These are phyloP conservation scores for Hedya salicella DNA, from an alignment of 2,888 invertebrate species.

Conservation along the genomic window DNA sequence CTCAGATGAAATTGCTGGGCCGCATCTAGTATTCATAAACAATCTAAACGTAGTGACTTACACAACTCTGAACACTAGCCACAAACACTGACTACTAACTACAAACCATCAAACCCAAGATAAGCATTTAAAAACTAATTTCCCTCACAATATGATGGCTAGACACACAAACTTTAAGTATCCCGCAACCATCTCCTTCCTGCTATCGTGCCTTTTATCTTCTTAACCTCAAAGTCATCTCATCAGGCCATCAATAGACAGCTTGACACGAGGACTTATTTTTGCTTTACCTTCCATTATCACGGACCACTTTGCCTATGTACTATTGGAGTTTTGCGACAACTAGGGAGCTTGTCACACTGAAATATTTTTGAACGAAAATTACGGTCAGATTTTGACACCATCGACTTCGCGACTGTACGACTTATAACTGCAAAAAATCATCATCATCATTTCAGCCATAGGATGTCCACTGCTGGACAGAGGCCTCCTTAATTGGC, in stretches of 20 bases:
- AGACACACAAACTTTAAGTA: background rate
- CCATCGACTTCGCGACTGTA: too few relatives aligned
- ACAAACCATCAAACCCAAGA: too few relatives aligned
- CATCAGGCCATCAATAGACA: conserved; percentile 41
- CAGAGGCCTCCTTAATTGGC: too few relatives aligned
- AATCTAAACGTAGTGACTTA: too few relatives aligned
- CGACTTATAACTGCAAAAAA: too few relatives aligned
- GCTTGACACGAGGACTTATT: conserved; percentile 36
- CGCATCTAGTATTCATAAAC: too few relatives aligned
- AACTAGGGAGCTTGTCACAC: conserved; percentile 47
- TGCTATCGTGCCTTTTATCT: conserved; percentile 15
- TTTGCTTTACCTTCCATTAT: conserved; percentile 35
- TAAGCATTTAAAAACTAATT: background rate
- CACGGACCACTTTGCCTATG: conserved; percentile 48
- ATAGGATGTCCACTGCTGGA: too few relatives aligned
- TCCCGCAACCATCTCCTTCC: conserved; percentile 11
- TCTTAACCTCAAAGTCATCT: conserved; percentile 32
- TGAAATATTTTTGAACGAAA: conserved; percentile 18
- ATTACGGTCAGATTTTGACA: too few relatives aligned
- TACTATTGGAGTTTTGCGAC: conserved; percentile 50
- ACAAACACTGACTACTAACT: too few relatives aligned
- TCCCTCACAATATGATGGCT: background rate
- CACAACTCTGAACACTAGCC: too few relatives aligned
- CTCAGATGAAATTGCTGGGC: too few relatives aligned
- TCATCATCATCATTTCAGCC: too few relatives aligned